Evolutionary conservation across 2,113 vertebrate genomes (phyloP).

Genomic region (Hystrix cristata): DNA sequence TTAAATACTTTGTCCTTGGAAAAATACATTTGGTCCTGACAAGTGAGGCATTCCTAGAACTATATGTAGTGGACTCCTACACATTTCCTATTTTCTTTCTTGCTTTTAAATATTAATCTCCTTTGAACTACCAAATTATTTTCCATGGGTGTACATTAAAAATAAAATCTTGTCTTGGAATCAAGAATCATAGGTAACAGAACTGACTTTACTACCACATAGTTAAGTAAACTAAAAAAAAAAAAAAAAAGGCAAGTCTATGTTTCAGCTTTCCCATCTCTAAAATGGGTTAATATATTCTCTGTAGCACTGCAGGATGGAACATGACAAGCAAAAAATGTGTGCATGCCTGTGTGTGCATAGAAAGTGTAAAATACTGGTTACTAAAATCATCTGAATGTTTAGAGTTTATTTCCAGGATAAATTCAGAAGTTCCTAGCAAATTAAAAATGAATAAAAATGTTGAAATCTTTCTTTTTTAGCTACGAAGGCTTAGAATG

Average conservation of each 20-base stretch:
- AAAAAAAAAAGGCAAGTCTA: neutral
- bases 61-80: slow-evolving; percentile 4
- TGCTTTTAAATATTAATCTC: slow-evolving; percentile 11
- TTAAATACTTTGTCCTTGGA: slow-evolving; percentile 61
- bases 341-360: neutral
- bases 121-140: slow-evolving; percentile 59
- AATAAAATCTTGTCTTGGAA: neutral
- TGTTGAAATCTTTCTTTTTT: neutral
- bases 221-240: neutral
- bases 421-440: neutral
- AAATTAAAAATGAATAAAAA: neutral
- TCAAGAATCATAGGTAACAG: neutral
- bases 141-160: neutral
- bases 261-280: neutral
- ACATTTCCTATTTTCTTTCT: neutral
- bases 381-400: neutral
- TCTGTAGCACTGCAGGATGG: neutral
- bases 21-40: slow-evolving; percentile 57
- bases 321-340: neutral
- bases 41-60: slow-evolving; percentile 16
- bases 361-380: neutral
- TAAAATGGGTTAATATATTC: neutral
- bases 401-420: slow-evolving; percentile 32
- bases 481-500: neutral
- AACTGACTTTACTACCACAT: neutral